Evolutionary conservation across 2,888 invertebrate genomes (phyloP).

Genomic region (Caenorhabditis panamensis): DNA sequence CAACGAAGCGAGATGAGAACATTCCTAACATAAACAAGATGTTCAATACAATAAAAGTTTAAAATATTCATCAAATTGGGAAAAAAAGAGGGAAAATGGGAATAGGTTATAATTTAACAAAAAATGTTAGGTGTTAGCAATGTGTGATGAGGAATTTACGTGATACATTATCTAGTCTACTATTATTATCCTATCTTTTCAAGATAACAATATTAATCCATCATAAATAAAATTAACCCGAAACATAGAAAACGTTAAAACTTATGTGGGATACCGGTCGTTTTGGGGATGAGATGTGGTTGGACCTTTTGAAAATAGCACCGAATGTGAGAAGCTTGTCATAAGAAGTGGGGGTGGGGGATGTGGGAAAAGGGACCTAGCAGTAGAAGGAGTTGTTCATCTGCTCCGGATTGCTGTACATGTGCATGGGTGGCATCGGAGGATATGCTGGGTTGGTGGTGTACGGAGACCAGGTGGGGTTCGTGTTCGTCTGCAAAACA

Average conservation of each 20-base stretch:
- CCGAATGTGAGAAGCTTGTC: not conserved
- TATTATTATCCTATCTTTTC: slow-evolving; percentile 42
- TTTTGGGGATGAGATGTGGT: not conserved
- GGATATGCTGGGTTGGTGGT: too few relatives aligned
- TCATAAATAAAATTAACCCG: slow-evolving; percentile 38
- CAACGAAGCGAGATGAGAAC: too few relatives aligned
- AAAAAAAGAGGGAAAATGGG: not conserved
- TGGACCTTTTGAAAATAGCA: slow-evolving; percentile 15
- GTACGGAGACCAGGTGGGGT: slow-evolving; percentile 12
- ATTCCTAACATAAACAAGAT: too few relatives aligned
- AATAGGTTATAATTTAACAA: not conserved
- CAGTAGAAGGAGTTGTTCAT: slow-evolving; percentile 34
- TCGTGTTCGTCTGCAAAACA: slow-evolving; percentile 9
- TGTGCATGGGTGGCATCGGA: slow-evolving; percentile 6
- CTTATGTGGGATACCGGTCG: slow-evolving; percentile 11
- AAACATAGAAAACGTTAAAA: slow-evolving; percentile 16
- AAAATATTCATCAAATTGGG: too few relatives aligned
- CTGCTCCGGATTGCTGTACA: not conserved
- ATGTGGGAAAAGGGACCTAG: slow-evolving; percentile 3
- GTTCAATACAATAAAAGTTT: too few relatives aligned
- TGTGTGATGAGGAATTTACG: not conserved
- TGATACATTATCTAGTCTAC: too few relatives aligned
- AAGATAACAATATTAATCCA: slow-evolving; percentile 34
- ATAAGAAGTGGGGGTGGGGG: not conserved
- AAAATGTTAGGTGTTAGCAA: not conserved